Percentiles rank a stretch among this genome's conserved stretches.
Conservation (phyloP, 2,888 invertebrate genomes). For the Aphelenchoides bicaudatus region DNA sequence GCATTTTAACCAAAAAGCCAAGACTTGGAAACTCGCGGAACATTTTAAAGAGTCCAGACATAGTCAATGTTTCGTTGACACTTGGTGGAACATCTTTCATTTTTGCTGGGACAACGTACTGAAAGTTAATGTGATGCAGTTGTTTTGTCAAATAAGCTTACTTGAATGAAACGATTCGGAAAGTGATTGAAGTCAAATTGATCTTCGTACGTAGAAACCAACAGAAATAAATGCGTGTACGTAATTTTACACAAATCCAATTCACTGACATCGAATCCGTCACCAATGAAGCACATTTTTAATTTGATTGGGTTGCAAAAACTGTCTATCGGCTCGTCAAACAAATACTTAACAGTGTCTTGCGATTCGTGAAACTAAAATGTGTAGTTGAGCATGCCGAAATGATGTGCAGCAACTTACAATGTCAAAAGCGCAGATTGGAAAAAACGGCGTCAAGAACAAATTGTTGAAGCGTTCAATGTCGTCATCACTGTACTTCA, state of each 20-base stretch:
- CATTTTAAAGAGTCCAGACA: neutral
- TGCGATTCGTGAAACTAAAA: neutral
- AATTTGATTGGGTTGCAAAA: constrained; percentile 11
- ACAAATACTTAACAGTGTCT: too few relatives aligned
- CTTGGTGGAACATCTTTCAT: neutral
- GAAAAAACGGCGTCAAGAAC: constrained; percentile 23
- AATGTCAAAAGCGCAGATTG: constrained; percentile 17
- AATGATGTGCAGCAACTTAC: constrained; percentile 18
- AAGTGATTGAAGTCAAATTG: constrained; percentile 6
- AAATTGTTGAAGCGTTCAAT: constrained; percentile 25
- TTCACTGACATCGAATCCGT: constrained; percentile 9
- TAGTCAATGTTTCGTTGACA: neutral
- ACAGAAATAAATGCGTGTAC: neutral
- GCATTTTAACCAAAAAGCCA: neutral
- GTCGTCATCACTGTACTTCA: constrained; percentile 17
- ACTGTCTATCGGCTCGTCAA: neutral
- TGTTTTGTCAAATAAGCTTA: too few relatives aligned
- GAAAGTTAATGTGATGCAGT: too few relatives aligned
- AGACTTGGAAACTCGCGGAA: neutral
- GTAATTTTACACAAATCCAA: constrained; percentile 12
- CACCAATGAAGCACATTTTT: constrained; percentile 9
- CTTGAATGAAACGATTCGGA: neutral
- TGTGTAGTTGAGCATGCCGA: neutral
- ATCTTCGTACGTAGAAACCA: neutral
- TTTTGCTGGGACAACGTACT: too few relatives aligned